Percentiles rank a stretch among this genome's conserved stretches.
Conservation (phyloP, 2,797 vertebrate species). For the Schizopygopsis malacanthus region DNA sequence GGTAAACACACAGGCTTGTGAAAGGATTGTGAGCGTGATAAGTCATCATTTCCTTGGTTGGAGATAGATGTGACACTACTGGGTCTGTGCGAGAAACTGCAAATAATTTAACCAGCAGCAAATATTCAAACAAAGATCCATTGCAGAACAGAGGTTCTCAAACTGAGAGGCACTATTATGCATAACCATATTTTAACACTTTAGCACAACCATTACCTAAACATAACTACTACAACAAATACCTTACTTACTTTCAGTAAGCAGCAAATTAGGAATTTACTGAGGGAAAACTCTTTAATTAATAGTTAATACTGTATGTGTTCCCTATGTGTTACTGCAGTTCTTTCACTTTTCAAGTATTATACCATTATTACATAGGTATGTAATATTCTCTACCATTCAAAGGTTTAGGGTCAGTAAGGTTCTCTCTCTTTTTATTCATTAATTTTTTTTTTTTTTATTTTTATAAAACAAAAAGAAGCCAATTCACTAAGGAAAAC, state of each 20-base stretch:
- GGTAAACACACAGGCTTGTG: neutral
- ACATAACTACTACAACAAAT: neutral
- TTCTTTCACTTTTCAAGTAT: neutral
- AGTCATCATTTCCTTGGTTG: neutral
- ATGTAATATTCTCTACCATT: neutral
- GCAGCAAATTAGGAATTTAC: neutral
- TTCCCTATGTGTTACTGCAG: neutral
- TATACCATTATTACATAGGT: neutral
- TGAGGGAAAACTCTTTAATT: neutral
- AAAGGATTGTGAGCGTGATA: neutral
- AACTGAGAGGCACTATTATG: neutral
- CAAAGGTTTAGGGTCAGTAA: neutral
- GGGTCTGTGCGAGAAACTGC: neutral
- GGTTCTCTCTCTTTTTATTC: neutral
- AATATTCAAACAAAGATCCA: neutral
- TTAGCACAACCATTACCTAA: neutral
- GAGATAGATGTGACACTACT: neutral
- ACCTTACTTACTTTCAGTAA: neutral
- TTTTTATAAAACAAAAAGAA: neutral
- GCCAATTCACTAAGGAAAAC: no score
- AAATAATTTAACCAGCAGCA: neutral
- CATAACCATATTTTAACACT: neutral
- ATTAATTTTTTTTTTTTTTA: no score
- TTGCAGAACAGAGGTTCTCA: conserved; percentile 1
- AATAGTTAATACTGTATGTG: neutral